phyloP scores from a whole-genome alignment of 1,140 invertebrate species.

The Aphelinus atriplicis region DNA sequence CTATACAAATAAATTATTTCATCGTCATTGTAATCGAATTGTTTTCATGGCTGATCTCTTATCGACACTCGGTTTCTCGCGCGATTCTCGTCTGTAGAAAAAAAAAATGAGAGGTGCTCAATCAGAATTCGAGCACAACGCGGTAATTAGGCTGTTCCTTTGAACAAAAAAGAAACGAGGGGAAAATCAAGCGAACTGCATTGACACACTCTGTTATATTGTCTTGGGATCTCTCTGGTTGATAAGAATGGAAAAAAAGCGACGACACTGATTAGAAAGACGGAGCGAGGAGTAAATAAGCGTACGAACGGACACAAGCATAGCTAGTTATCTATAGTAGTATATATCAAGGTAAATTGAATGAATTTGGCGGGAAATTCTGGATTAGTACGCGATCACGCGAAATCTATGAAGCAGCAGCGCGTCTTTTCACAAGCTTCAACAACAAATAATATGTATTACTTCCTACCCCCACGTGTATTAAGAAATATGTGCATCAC shows the following conservation, averaged over 20 bases:
- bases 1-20: conserved; percentile 9
- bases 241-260: conserved; percentile 1
- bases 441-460: conserved; percentile 12
- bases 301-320: background rate
- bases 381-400: conserved; percentile 18
- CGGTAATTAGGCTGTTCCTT: background rate
- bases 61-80: conserved; percentile 14
- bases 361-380: conserved; percentile 22
- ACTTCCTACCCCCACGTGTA: conserved; percentile 8
- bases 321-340: conserved; percentile 22
- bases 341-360: conserved; percentile 21
- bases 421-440: conserved; percentile 26
- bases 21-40: background rate
- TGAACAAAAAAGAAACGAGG: conserved; percentile 5
- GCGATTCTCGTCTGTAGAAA: background rate
- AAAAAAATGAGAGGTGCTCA: background rate
- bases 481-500: no score
- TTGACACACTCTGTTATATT: conserved; percentile 44
- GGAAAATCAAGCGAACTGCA: conserved; percentile 37
- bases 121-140: conserved; percentile 11
- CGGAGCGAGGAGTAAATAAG: conserved; percentile 1
- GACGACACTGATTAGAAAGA: conserved; percentile 12
- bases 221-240: conserved; percentile 40
- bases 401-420: conserved; percentile 22
- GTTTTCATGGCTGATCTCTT: conserved; percentile 19